Evolutionary conservation across 2,113 vertebrate genomes (phyloP).

Genomic region (Astatoreochromis straeleni): DNA sequence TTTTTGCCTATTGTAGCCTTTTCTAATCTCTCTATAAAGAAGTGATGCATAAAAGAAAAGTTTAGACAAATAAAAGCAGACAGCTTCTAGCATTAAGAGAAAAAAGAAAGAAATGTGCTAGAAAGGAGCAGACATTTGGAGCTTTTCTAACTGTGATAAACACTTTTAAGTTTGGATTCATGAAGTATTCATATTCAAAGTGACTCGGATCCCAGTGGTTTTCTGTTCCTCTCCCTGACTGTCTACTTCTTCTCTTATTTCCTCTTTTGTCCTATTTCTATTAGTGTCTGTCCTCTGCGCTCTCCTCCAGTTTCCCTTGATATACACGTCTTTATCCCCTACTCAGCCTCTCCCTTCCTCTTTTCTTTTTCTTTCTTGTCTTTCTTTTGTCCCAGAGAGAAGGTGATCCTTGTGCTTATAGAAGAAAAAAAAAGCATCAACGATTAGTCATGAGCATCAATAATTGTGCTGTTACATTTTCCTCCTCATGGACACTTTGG

Average conservation of each 20-base stretch:
- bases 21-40: background rate
- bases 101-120: background rate
- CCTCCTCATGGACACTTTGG: background rate
- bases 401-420: background rate
- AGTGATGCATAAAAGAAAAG: background rate
- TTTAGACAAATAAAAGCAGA: background rate
- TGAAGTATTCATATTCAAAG: slow-evolving; percentile 9
- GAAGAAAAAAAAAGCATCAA: background rate
- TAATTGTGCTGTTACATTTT: background rate
- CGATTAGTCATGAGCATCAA: slow-evolving; percentile 11
- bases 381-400: background rate
- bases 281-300: background rate
- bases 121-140: background rate
- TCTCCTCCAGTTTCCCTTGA: slow-evolving; percentile 32
- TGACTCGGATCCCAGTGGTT: background rate
- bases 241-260: slow-evolving; percentile 4
- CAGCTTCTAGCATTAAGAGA: background rate
- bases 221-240: background rate
- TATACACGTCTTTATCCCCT: background rate
- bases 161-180: slow-evolving; percentile 6
- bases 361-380: background rate
- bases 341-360: background rate
- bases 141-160: background rate
- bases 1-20: background rate
- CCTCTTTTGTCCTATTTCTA: slow-evolving; percentile 22